Evolutionary conservation across 2,797 vertebrate species (phyloP), one percentile per base, ranked within the genome.

Genomic region (Cirrhinus molitorella): DNA sequence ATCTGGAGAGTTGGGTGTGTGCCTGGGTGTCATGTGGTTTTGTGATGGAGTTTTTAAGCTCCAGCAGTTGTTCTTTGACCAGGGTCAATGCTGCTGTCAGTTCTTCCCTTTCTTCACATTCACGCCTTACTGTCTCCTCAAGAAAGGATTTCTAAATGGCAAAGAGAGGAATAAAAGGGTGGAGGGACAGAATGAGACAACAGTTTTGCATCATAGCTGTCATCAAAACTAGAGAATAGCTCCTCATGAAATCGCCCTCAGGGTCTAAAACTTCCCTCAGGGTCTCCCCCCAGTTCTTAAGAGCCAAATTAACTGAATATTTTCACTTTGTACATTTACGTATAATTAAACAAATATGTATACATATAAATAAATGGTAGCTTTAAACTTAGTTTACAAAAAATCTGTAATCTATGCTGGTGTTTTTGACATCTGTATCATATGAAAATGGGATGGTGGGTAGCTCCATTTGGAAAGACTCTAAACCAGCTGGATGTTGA

Each of bases 71-170:
- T 83, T 96, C 95, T 65, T 93, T 93, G 85, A 96, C 94, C 63
- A 89, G 92, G 86, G 93, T 90, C 89, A 98, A 89, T 16, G 96
- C 96, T 16, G 95, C 94, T 0, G 96, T 97, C 86, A 99, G 96
- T 85, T 96, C 96, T 85, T 93, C 96, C 86, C 97, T 95, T 91
- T 99, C 97, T 91, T 96, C 95, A 83, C 97, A 98, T 92, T 97
- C 97, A 53, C 93, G 92, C 31, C 95, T 94, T 63, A 98, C 97
- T 0, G 96, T 98, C 85, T 98, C 96, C 92, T 97, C 95, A 82
- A 98, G 96, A 79, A 97, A 88, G 4, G 84, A 47, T 76, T 96
- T 96, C 96, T 97, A 90, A 61, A 85, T 77, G 16, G 10, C 23
- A 49, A 16, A 47, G 8, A 7, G 10, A 4, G 55, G 16, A 40